These are phyloP conservation scores for Leptatherina wallacei DNA, from an alignment of 2,797 vertebrate species.

Conservation along the genomic window DNA sequence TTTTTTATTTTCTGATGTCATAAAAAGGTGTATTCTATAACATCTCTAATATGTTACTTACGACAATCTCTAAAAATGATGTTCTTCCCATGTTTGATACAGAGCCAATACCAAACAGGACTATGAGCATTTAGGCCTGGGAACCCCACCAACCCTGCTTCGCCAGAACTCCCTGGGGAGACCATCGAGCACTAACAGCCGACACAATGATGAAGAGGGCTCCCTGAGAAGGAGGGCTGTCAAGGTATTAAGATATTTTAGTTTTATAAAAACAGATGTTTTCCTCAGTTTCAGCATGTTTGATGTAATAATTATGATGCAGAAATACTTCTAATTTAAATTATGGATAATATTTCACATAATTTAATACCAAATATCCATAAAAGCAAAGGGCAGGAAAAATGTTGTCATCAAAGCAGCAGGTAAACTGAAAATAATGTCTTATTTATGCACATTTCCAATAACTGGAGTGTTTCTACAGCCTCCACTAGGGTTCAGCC, in stretches of 20 bases:
- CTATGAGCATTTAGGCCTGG: conserved; percentile 72
- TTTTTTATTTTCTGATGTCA: neutral
- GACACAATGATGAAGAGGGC: conserved; percentile 77
- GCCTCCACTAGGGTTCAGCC: conserved; percentile 82
- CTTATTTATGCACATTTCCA: neutral
- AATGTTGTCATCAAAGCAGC: neutral
- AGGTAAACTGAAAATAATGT: neutral
- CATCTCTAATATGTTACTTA: neutral
- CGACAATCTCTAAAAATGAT: neutral
- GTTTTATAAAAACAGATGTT: neutral
- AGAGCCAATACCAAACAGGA: conserved; percentile 80
- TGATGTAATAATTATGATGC: too few species aligned
- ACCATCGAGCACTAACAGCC: conserved; percentile 58
- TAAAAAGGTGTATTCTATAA: neutral
- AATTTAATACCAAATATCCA: neutral
- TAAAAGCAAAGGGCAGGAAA: neutral
- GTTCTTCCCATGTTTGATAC: conserved; percentile 5
- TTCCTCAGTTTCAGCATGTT: neutral
- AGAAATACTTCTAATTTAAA: neutral
- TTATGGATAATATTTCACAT: neutral
- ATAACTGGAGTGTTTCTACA: conserved; percentile 44
- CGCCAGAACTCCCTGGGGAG: conserved; percentile 79
- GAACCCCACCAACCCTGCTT: conserved; percentile 75
- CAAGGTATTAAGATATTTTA: conserved; percentile 62
- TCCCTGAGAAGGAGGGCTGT: conserved; percentile 81